Base-by-base conservation (phyloP, 2,888 invertebrate genomes). In the Amphipoea oculea region DNA sequence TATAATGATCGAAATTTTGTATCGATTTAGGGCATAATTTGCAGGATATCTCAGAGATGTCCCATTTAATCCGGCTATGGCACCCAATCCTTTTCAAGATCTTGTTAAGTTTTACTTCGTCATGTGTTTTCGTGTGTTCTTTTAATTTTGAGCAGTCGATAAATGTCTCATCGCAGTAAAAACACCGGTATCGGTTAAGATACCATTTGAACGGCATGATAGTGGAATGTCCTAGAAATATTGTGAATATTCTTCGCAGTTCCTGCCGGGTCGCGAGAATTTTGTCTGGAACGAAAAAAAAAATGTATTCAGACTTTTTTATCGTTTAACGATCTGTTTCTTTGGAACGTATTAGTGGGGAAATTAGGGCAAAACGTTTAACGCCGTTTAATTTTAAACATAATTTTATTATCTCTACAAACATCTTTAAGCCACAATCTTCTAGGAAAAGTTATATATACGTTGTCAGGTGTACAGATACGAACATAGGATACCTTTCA, bases 1-100 rank as follows among this genome's bases (percentile, higher is more conserved):
- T 70, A 60, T 91, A 90, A 0, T 92, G 89, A 7, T 92, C 89
- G 4, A 94, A 81, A 48, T 48, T 89, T 0, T 73, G 36, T 4
- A 91, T 78, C 0, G 86, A 65, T 80, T 91, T 90, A 0, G 87
- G 84, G 62, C 95, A 95, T 45, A 88, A 81, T 48, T 91, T 94
- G 86, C 95, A 95, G 0, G 88, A 81, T 9, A 93, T 82, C 4
- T 94, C 91, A 0, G 94, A 91, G 0, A 95, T 83, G 57, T 95
- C 95, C 65, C 94, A 85, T 63, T 95, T 95, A 4, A 95, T 88
- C 12, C 88, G 85, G 14, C 82, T 90, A 20, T 85, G 86, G 83
- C 82, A 0, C 84, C 87, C 68, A 23, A 84, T 78, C 1, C 20
- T 54, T 70, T 62, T 74, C 0, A 84, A 36, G 51, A 86, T 57